Conservation (phyloP, 1,140 invertebrate genomes). For the Zaprionus ghesquierei region DNA sequence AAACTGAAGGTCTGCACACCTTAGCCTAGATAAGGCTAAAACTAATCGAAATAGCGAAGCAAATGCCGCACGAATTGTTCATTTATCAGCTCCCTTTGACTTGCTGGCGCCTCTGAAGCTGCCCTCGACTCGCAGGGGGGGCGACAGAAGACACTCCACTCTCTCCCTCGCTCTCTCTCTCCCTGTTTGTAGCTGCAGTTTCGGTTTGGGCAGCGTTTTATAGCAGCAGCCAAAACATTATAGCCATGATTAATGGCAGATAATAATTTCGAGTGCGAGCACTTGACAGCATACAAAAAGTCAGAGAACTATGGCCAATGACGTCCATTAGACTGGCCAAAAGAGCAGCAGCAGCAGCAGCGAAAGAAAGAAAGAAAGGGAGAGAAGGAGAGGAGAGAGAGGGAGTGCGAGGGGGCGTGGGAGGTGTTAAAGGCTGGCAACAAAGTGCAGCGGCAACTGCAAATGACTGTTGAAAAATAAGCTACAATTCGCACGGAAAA, state of each 20-base stretch:
- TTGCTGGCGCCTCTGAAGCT: constrained; percentile 2
- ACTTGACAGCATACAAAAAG: constrained; percentile 80
- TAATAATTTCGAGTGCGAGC: constrained; percentile 80
- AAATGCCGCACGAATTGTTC: neutral
- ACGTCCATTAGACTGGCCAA: constrained; percentile 73
- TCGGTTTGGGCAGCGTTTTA: constrained; percentile 70
- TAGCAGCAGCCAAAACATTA: constrained; percentile 74
- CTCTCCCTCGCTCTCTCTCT: neutral
- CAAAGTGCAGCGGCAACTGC: constrained; percentile 70
- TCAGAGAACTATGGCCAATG: constrained; percentile 80
- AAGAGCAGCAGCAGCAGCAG: constrained; percentile 26
- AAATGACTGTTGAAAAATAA: constrained; percentile 77
- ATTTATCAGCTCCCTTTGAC: constrained; percentile 18
- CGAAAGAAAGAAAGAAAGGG: neutral
- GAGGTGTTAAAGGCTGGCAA: constrained; percentile 22
- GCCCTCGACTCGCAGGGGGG: constrained; percentile 15
- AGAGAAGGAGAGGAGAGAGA: neutral
- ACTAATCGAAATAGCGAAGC: neutral
- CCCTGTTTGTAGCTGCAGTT: neutral
- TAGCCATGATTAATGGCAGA: constrained; percentile 80
- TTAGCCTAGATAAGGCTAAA: no score
- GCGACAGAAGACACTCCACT: neutral
- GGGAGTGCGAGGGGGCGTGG: neutral
- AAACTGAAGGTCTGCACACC: no score
- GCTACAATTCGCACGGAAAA: constrained; percentile 64